Conservation (phyloP, 2,113 vertebrate species). For the Felis catus region F.catus_Fca126_mat1.0 CM031418.1:68255501-68256000, state of each 20-base stretch:
- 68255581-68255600: not conserved
- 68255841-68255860: not conserved
- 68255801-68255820: no score
- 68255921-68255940: not conserved
- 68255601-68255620: no score
- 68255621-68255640: no score
- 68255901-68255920: not conserved
- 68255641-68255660: no score
- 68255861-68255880: not conserved
- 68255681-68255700: no score
- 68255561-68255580: not conserved
- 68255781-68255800: no score
- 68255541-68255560: not conserved
- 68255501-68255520: not conserved
- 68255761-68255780: no score
- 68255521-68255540: not conserved
- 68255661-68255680: no score
- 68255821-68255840: not conserved
- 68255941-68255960: not conserved
- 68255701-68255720: no score
- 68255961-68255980: conserved; percentile 18
- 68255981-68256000: not conserved
- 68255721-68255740: no score
- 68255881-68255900: not conserved
- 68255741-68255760: no score